Evolutionary conservation across 35 echinoderm and acorn worm species (phyloP).

Genomic region (Holothuria glaberrima): DNA sequence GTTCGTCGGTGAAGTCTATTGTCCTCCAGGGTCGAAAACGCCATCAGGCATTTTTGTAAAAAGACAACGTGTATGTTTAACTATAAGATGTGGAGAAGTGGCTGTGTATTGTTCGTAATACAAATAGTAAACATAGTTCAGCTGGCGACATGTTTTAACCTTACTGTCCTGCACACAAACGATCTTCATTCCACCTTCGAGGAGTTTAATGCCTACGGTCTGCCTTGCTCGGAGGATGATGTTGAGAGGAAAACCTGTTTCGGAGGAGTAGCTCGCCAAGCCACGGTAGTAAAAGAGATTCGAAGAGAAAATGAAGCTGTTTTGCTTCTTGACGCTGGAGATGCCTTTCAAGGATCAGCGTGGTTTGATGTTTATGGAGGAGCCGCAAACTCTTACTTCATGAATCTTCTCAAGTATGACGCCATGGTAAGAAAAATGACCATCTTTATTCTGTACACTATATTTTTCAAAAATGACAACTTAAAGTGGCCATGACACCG

Average conservation of each 20-base stretch:
- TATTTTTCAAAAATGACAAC: too few species aligned
- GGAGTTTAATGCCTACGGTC: not conserved
- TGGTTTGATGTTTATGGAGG: slow-evolving; percentile 83
- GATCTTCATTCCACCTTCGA: slow-evolving; percentile 50
- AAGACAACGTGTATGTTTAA: too few species aligned
- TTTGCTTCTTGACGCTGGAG: slow-evolving; percentile 59
- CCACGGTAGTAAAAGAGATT: slow-evolving; percentile 20
- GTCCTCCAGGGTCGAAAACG: too few species aligned
- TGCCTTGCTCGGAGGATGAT: not conserved
- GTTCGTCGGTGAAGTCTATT: too few species aligned
- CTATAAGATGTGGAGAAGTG: too few species aligned
- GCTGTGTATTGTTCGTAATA: too few species aligned
- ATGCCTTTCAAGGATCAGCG: slow-evolving; percentile 70
- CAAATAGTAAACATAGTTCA: too few species aligned
- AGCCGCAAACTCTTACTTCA: slow-evolving; percentile 46
- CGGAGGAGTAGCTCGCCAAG: slow-evolving; percentile 47
- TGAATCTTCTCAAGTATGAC: slow-evolving; percentile 50
- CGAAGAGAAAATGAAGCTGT: slow-evolving; percentile 13
- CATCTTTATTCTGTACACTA: too few species aligned
- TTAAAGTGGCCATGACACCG: too few species aligned
- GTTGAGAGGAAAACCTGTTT: not conserved
- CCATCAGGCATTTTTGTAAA: too few species aligned
- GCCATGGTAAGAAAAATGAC: slow-evolving; percentile 56
- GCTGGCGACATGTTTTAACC: not conserved
- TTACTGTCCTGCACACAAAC: slow-evolving; percentile 65